Conservation (phyloP, 2,888 invertebrate genomes). For the Dorcus hopei region DNA sequence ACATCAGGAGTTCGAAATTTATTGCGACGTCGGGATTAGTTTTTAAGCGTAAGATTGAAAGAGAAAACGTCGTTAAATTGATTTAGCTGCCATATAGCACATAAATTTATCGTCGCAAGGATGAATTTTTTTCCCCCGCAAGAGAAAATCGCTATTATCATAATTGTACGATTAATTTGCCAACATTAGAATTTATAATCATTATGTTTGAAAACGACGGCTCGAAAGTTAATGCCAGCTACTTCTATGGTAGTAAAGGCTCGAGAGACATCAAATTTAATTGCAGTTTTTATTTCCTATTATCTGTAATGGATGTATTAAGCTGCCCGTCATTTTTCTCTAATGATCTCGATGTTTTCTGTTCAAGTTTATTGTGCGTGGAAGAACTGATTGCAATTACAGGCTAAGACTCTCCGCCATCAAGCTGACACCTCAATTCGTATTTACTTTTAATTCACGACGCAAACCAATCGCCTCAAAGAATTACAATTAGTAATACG, state of each 20-base stretch:
- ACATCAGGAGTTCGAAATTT: neutral
- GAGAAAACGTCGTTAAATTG: conserved; percentile 2
- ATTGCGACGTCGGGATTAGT: no score
- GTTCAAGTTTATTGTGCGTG: no score
- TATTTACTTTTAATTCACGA: no score
- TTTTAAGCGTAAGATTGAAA: neutral
- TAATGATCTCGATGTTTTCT: no score
- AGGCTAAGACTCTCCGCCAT: no score
- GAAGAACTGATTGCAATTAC: no score
- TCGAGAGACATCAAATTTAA: neutral
- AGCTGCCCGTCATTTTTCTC: no score
- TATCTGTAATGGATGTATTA: no score
- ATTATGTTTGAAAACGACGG: neutral
- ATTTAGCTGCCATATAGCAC: neutral
- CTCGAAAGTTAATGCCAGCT: neutral
- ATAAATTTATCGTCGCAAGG: neutral
- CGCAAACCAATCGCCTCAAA: no score
- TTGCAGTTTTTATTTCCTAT: neutral
- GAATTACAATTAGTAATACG: no score
- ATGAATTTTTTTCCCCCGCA: neutral
- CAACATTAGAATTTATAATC: neutral
- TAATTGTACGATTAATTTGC: neutral
- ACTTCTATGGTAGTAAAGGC: neutral
- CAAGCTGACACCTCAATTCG: no score
- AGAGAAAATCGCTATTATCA: neutral